Percentiles rank a stretch among this genome's conserved stretches.
Evolutionary conservation across 2,797 vertebrate species (phyloP).

Genomic region (Lagocephalus sceleratus): DNA sequence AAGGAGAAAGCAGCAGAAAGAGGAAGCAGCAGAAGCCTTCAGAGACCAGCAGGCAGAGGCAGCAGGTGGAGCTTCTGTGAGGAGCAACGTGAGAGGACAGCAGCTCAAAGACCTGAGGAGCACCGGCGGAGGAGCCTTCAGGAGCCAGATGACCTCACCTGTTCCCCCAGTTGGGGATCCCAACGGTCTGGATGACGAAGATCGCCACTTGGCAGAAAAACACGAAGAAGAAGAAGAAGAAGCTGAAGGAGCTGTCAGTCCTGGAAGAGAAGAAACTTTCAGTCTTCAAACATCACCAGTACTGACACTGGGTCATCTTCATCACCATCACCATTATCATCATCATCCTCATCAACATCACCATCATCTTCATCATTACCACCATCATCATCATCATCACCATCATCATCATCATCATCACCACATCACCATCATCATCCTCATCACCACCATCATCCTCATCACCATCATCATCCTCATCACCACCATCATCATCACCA

Average conservation of each 20-base stretch:
- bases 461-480: no score
- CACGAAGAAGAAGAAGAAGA: slow-evolving; percentile 97
- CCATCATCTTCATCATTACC: no score
- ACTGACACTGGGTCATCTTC: neutral
- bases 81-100: slow-evolving; percentile 10
- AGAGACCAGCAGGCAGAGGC: slow-evolving; percentile 51
- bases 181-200: slow-evolving; percentile 89
- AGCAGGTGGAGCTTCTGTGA: slow-evolving; percentile 54
- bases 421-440: no score
- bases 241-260: slow-evolving; percentile 97
- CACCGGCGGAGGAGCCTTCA: neutral
- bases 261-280: slow-evolving; percentile 62
- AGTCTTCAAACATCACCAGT: neutral
- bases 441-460: no score
- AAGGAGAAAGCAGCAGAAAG: slow-evolving; percentile 19
- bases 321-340: no score
- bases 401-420: no score
- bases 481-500: no score
- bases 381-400: no score
- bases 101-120: slow-evolving; percentile 10
- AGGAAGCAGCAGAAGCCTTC: slow-evolving; percentile 50
- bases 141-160: slow-evolving; percentile 76
- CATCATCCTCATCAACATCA: no score
- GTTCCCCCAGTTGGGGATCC: slow-evolving; percentile 89
- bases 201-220: slow-evolving; percentile 92